Conservation (phyloP, 2,797 vertebrate species). For the Sphenodon punctatus region DNA sequence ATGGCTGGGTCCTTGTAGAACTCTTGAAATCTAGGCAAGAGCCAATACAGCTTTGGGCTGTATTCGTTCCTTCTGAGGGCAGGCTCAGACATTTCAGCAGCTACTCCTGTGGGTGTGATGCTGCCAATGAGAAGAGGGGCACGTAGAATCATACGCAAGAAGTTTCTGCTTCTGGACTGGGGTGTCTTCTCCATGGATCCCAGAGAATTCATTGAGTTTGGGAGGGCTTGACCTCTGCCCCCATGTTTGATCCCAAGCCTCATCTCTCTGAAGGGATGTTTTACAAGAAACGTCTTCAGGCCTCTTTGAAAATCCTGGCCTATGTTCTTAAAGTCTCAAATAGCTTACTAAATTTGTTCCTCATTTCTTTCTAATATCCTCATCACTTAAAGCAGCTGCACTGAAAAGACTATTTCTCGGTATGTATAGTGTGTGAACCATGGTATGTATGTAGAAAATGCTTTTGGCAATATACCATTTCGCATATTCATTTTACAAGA, state of each 20-base stretch:
- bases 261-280: background rate
- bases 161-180: background rate
- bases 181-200: background rate
- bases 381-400: background rate
- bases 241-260: background rate
- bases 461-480: slow-evolving; percentile 5
- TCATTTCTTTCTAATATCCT: slow-evolving; percentile 26
- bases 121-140: background rate
- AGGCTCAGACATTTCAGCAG: background rate
- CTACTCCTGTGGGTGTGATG: background rate
- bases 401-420: background rate
- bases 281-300: background rate
- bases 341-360: slow-evolving; percentile 10
- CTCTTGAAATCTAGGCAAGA: background rate
- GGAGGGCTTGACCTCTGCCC: background rate
- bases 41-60: background rate
- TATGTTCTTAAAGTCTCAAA: slow-evolving; percentile 8
- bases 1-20: background rate
- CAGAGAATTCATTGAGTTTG: background rate
- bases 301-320: slow-evolving; percentile 4
- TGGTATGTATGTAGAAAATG: slow-evolving; percentile 31
- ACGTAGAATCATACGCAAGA: background rate
- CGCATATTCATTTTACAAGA: slow-evolving; percentile 16
- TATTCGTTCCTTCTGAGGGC: background rate
- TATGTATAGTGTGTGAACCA: background rate